These are phyloP conservation scores for Irena cyanogastra DNA, from an alignment of 2,113 vertebrate genomes.

Conservation along the genomic window DNA sequence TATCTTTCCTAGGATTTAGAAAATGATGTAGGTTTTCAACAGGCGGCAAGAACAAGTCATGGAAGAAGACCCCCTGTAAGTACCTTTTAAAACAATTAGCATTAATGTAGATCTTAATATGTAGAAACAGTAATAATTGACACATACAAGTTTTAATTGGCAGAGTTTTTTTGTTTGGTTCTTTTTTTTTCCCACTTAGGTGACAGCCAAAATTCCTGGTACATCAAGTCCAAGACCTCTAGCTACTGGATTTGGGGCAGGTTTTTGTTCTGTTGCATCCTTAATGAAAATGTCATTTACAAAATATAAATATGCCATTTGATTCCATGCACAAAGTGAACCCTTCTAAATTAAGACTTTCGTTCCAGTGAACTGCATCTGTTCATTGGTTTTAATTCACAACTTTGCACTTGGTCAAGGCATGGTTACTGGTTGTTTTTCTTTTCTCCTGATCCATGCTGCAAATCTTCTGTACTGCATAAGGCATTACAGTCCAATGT, in stretches of 20 bases:
- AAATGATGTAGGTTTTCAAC: slow-evolving; percentile 90
- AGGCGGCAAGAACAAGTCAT: slow-evolving; percentile 90
- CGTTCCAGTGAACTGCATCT: not conserved
- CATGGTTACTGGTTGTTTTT: not conserved
- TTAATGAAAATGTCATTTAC: not conserved
- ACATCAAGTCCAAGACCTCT: slow-evolving; percentile 83
- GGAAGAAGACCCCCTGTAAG: slow-evolving; percentile 91
- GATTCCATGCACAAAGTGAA: not conserved
- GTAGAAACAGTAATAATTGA: not conserved
- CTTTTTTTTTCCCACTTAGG: slow-evolving; percentile 62
- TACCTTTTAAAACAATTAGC: not conserved
- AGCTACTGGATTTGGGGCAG: slow-evolving; percentile 85
- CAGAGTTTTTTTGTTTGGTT: accelerated
- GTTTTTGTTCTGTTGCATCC: slow-evolving; percentile 53
- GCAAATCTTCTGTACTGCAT: not conserved
- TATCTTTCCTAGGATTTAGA: slow-evolving; percentile 83
- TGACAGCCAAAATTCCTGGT: slow-evolving; percentile 88
- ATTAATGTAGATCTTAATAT: not conserved
- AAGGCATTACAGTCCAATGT: not conserved
- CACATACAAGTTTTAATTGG: not conserved
- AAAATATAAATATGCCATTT: not conserved
- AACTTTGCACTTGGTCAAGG: not conserved
- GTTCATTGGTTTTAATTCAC: not conserved
- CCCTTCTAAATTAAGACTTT: not conserved
- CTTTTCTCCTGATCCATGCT: not conserved